A percentile compares a stretch with the other conserved stretches of the same genome.
Conservation (phyloP, 1,140 invertebrate genomes). For the Cephus cinctus region DNA sequence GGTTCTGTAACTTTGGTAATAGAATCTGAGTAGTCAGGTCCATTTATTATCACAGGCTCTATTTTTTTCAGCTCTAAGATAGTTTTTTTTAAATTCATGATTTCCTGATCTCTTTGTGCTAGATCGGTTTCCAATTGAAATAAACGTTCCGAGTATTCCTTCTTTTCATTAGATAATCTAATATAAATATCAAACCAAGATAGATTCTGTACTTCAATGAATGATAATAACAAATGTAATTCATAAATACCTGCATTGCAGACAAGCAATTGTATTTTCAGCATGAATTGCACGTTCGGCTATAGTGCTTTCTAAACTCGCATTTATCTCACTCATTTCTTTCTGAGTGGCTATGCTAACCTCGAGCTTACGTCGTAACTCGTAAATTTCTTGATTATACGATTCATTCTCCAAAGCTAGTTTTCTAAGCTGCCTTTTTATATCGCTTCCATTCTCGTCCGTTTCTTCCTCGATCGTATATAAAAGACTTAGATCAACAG, state of each 20-base stretch:
- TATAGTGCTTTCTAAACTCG: too few relatives aligned
- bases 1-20: background rate
- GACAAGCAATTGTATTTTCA: too few relatives aligned
- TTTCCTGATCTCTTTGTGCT: constrained; percentile 10
- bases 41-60: background rate
- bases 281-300: too few relatives aligned
- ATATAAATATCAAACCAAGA: constrained; percentile 1
- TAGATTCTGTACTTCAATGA: background rate
- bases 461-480: constrained; percentile 3
- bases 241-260: too few relatives aligned
- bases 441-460: background rate
- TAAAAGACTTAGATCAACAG: background rate
- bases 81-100: constrained; percentile 8
- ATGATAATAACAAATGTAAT: too few relatives aligned
- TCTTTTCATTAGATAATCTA: constrained; percentile 7
- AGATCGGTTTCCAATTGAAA: constrained; percentile 15
- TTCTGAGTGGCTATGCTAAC: constrained; percentile 18
- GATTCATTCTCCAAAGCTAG: constrained; percentile 29
- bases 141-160: constrained; percentile 20
- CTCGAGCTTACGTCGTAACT: constrained; percentile 31
- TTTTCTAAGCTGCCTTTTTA: constrained; percentile 17
- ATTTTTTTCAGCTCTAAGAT: background rate
- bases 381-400: constrained; percentile 31
- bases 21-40: background rate
- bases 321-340: constrained; percentile 26